Evolutionary conservation across 1,140 invertebrate genomes (phyloP).

Genomic region (Geopemphigus sp.): DNA sequence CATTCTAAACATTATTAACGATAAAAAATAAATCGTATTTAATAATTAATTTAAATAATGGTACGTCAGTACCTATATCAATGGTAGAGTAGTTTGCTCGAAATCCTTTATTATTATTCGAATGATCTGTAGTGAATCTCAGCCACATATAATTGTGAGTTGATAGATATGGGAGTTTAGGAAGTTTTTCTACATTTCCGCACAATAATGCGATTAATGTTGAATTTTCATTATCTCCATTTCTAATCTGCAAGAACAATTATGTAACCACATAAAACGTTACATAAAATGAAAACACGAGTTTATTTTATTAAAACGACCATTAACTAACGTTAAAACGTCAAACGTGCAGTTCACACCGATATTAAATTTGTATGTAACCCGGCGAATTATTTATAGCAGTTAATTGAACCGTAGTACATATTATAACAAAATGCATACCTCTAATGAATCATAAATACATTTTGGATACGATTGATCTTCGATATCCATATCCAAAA

Average conservation of each 20-base stretch:
- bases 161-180: conserved; percentile 59
- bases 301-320: too few species aligned
- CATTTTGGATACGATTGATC: conserved; percentile 53
- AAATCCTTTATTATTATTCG: conserved; percentile 67
- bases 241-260: conserved; percentile 3
- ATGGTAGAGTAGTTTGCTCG: conserved; percentile 70
- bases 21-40: neutral
- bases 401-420: too few species aligned
- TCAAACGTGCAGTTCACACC: neutral
- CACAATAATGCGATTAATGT: conserved; percentile 1
- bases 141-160: conserved; percentile 71
- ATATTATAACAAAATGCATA: conserved; percentile 53
- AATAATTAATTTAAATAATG: neutral
- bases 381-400: conserved; percentile 13
- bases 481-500: conserved; percentile 73
- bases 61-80: conserved; percentile 59
- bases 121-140: conserved; percentile 64
- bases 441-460: conserved; percentile 59
- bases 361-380: neutral
- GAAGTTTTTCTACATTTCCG: conserved; percentile 1
- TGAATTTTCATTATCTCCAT: conserved; percentile 24
- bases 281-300: too few species aligned
- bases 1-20: conserved; percentile 59
- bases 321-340: too few species aligned
- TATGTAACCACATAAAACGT: too few species aligned